Evolutionary conservation across 2,113 vertebrate species (phyloP), one percentile per base, ranked within the genome.

Genomic region (Thamnophis sirtalis): DNA sequence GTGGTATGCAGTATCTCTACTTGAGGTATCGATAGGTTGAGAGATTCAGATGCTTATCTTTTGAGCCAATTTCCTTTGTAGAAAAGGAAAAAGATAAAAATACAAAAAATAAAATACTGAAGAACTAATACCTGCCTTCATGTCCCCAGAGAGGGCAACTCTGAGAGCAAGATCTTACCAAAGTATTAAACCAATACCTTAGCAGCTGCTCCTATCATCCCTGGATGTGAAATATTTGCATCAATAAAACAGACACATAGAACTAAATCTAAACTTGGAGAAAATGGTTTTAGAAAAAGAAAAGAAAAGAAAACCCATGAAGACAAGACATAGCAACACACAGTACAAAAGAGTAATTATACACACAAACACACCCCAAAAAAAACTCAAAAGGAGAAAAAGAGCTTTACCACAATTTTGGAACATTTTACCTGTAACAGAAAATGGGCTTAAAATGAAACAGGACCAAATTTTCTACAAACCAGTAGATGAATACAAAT

Each of bases 261-360:
- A 89, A 89, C 87, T 68, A 51, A 86, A 86, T 89, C 55, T 10
- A 17, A 84, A 91, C 2, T 0, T 3, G 7, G 13, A 55, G 26
- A n/a, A 4, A 43, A 49, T 49, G 13, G 9, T 21, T 49, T 58
- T 91, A 17, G 4, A 56, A 90, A 91, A 50, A 0, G 22, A 56
- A 58, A 28, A 3, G 0, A 43, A 93, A 87, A 5, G 49, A 1
- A 73, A 86, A 90, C 13, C 88, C 87, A 89, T 89, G 84, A 90
- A 95, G 48, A 89, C 93, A 88, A 60, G 91, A 97, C 89, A 96
- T 95, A 96, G 60, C 91, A 97, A 97, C 93, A 96, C 96, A 94
- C 96, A 91, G 96, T 98, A 98, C 97, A 98, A 98, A 98, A 98
- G 97, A 98, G 97, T 97, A 96, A 98, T 98, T 97, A 98, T 98